Base-by-base conservation (phyloP, 2,888 invertebrate species). In the Xestia c-nigrum region DNA sequence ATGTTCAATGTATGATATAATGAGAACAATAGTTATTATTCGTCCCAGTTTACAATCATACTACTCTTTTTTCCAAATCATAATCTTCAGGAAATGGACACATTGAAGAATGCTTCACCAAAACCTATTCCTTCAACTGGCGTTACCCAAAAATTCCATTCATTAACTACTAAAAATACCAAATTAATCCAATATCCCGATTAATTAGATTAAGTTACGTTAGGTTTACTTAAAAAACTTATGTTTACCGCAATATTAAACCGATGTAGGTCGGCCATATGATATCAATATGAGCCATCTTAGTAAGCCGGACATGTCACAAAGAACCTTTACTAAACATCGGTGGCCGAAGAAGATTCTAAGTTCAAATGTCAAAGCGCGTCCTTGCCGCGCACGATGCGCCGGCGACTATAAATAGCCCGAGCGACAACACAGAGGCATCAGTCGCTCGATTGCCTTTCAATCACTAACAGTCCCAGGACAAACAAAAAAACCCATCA, bases 341-440 rank as follows among this genome's bases (percentile, higher is more conserved):
- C 74, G 77, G 86, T 90, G 91, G 87, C 88, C 91, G 92, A 91
- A 93, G 94, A 94, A 90, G 88, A 77, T 63, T 92, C 93, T 94
- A 93, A 95, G 95, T 96, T 95, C 95, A 96, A 96, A 96, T 96
- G 96, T 95, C 96, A 94, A 91, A 88, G 88, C 85, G 90, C 92
- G 96, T 95, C 96, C 96, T 95, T 94, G 96, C 91, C 84, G 72
- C 74, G 86, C 84, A 81, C 86, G 89, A 88, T 82, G 89, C 87
- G 89, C 90, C 81, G 80, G 84, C 88, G 88, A 80, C 79, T 96
- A 96, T 96, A 96, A 94, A 95, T 93, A 89, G 86, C 83, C 79
- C 80, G 85, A 85, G 89, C 90, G 76, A 77, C 93, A 78, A 85
- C 87, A 76, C 87, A 89, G 81, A 77, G 86, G 91, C 94, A 96